These are phyloP conservation scores for Trichogramma pretiosum DNA, from an alignment of 1,140 invertebrate species.

Conservation along the genomic window DNA sequence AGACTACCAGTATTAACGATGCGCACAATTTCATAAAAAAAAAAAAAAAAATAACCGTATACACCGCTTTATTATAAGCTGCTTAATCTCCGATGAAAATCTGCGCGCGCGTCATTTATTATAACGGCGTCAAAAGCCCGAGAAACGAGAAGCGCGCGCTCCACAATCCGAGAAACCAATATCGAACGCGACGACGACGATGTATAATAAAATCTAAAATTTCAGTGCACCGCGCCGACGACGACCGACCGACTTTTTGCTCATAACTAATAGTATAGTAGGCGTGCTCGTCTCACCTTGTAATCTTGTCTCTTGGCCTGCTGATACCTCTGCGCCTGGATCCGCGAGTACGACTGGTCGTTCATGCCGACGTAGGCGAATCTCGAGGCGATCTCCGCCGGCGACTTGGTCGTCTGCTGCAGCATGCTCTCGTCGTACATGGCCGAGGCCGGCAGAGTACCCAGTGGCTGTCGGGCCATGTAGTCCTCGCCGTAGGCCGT, in stretches of 20 bases:
- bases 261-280: neutral
- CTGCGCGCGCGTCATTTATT: too few species aligned
- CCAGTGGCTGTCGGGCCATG: conserved; percentile 32
- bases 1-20: too few species aligned
- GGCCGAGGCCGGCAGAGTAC: conserved; percentile 39
- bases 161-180: too few species aligned
- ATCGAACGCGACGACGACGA: too few species aligned
- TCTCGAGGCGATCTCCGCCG: conserved; percentile 36
- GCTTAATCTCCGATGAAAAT: too few species aligned
- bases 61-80: too few species aligned
- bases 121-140: too few species aligned
- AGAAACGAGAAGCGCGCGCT: too few species aligned
- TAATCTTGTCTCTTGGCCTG: conserved; percentile 45
- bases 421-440: conserved; percentile 43
- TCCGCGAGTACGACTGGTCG: conserved; percentile 39
- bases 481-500: conserved; percentile 38
- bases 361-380: conserved; percentile 33
- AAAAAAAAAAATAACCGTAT: too few species aligned
- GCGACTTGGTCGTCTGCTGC: conserved; percentile 29
- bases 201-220: too few species aligned
- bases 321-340: conserved; percentile 29
- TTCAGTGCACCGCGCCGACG: too few species aligned
- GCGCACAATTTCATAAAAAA: too few species aligned
- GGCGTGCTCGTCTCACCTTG: conserved; percentile 37
- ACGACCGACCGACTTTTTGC: neutral